Evolutionary conservation across 1,140 invertebrate genomes (phyloP).

Genomic region (Plectus sambesii): DNA sequence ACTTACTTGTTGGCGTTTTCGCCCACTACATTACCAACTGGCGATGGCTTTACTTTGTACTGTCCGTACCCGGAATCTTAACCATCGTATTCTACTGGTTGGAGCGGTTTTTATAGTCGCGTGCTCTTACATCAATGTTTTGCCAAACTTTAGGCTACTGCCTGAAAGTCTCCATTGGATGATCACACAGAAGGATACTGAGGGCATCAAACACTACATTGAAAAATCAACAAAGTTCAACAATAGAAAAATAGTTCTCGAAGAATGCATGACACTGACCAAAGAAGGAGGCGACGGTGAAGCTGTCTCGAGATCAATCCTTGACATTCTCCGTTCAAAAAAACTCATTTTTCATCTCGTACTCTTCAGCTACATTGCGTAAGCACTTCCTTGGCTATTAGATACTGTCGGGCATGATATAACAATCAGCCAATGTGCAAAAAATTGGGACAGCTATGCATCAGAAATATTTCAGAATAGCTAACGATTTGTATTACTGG

Average conservation of each 20-base stretch:
- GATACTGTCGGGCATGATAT: too few relatives aligned
- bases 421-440: too few relatives aligned
- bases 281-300: background rate
- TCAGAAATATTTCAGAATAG: conserved; percentile 15
- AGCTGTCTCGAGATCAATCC: conserved; percentile 18
- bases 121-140: too few relatives aligned
- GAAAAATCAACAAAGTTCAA: too few relatives aligned
- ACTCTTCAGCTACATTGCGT: conserved; percentile 20
- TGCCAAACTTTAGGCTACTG: too few relatives aligned
- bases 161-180: conserved; percentile 26
- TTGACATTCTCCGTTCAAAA: conserved; percentile 11
- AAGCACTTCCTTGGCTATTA: too few relatives aligned
- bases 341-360: conserved; percentile 16
- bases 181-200: conserved; percentile 16
- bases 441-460: conserved; percentile 8
- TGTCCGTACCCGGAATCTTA: conserved; percentile 17
- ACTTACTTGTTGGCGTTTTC: conserved; percentile 21
- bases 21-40: conserved; percentile 17
- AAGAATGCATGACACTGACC: conserved; percentile 3
- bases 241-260: conserved; percentile 5
- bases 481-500: conserved; percentile 24
- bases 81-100: conserved; percentile 18
- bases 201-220: conserved; percentile 15
- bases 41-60: conserved; percentile 20
- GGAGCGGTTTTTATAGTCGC: too few relatives aligned